Conservation (phyloP, 2,113 vertebrate genomes). For the Panthera tigris region DNA sequence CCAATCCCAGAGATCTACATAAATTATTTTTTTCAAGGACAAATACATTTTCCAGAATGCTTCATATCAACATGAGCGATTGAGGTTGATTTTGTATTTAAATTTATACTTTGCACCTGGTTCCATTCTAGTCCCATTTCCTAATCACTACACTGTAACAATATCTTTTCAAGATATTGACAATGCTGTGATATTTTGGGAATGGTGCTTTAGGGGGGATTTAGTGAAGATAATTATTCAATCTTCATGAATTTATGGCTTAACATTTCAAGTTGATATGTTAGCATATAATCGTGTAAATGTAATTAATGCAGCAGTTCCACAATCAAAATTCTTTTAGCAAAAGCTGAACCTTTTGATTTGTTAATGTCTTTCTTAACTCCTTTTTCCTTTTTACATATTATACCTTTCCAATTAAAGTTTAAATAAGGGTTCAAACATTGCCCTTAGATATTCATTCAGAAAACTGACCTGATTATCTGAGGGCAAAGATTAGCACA, state of each 20-base stretch:
- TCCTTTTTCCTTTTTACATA: background rate
- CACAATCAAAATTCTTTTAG: slow-evolving; percentile 24
- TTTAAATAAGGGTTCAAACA: background rate
- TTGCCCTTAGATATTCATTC: slow-evolving; percentile 32
- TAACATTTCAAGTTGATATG: background rate
- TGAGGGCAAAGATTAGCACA: background rate
- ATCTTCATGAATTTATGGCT: background rate
- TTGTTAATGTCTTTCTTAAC: background rate
- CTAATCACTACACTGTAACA: background rate
- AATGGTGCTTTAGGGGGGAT: background rate
- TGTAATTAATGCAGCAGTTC: background rate
- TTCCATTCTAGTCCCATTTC: background rate
- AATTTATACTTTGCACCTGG: slow-evolving; percentile 53
- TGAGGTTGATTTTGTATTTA: slow-evolving; percentile 53
- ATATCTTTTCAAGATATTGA: background rate
- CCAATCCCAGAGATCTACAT: background rate
- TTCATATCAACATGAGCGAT: background rate
- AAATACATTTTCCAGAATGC: slow-evolving; percentile 35
- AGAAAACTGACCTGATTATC: background rate
- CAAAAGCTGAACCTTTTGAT: background rate
- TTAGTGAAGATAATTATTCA: background rate
- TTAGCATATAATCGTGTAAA: slow-evolving; percentile 2
- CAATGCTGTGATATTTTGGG: slow-evolving; percentile 15
- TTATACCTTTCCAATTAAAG: background rate
- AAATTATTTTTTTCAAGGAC: slow-evolving; percentile 30